Percentiles rank a stretch among this genome's conserved stretches.
These are phyloP conservation scores for Orchesellides sinensis DNA, from an alignment of 2,888 invertebrate genomes.

Conservation along the genomic window DNA sequence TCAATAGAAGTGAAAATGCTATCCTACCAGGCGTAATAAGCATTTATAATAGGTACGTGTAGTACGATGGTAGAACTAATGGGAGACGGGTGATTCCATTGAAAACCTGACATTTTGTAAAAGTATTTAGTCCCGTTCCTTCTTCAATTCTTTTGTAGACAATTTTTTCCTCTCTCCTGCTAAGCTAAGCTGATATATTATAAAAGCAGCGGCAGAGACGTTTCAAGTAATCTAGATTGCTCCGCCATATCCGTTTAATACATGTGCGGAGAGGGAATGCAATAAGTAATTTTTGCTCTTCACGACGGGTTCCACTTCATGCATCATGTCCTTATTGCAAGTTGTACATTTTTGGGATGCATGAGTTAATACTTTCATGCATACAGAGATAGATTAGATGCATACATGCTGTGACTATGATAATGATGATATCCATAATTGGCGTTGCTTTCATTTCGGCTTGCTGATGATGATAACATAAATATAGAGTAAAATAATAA, in stretches of 20 bases:
- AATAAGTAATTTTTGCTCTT: conserved; percentile 46
- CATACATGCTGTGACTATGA: conserved; percentile 12
- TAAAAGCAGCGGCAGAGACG: too few relatives aligned
- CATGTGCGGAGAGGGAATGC: conserved; percentile 25
- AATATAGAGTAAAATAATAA: conserved; percentile 58
- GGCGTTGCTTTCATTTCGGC: conserved; percentile 26
- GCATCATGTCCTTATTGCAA: conserved; percentile 48
- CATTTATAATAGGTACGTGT: conserved; percentile 47
- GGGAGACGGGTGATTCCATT: conserved; percentile 66
- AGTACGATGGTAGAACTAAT: conserved; percentile 48
- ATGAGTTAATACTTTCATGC: too few relatives aligned
- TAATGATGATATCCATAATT: conserved; percentile 11
- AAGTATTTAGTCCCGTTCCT: conserved; percentile 57
- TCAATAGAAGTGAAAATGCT: too few relatives aligned
- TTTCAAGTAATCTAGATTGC: conserved; percentile 48
- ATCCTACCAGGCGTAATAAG: conserved; percentile 64
- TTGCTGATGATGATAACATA: conserved; percentile 25
- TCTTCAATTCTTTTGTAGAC: conserved; percentile 31
- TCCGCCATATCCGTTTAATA: background rate
- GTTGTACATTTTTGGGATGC: background rate
- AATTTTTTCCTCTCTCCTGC: too few relatives aligned
- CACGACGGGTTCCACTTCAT: conserved; percentile 62
- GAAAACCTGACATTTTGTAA: conserved; percentile 50
- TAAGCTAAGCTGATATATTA: too few relatives aligned
- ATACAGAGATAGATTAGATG: background rate